Evolutionary conservation across 2,113 vertebrate species (phyloP).

Genomic region (Orthonyx spaldingii): DNA sequence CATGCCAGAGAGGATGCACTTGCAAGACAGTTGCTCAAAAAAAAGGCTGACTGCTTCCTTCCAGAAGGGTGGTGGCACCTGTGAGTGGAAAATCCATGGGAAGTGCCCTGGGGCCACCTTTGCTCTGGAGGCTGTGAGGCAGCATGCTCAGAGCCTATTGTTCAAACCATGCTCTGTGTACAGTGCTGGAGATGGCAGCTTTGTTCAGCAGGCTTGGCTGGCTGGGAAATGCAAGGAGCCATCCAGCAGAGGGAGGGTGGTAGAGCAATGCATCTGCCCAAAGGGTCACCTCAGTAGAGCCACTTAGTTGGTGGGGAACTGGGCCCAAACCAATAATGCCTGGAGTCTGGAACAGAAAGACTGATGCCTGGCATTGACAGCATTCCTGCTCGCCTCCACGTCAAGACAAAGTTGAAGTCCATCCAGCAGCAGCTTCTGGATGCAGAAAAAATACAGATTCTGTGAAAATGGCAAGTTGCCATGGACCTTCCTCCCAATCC

Average conservation of each 20-base stretch:
- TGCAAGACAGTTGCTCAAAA: neutral
- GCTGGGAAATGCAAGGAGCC: neutral
- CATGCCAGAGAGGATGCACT: neutral
- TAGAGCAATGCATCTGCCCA: neutral
- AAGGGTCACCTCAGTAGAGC: neutral
- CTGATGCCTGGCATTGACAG: neutral
- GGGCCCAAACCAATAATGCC: neutral
- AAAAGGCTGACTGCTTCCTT: neutral
- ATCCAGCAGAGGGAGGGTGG: neutral
- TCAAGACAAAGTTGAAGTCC: neutral
- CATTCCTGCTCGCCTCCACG: neutral
- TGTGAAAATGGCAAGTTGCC: neutral
- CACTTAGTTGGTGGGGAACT: neutral
- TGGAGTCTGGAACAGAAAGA: neutral
- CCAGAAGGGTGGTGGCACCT: neutral
- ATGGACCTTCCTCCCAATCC: neutral
- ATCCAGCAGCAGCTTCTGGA: neutral
- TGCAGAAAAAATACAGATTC: neutral
- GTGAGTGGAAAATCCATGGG: neutral
- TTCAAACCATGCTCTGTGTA: neutral
- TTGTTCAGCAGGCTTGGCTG: neutral
- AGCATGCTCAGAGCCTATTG: neutral
- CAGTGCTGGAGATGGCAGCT: neutral
- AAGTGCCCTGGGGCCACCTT: neutral
- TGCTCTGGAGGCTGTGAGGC: neutral